Conservation (phyloP, 2,888 invertebrate genomes). For the Lycia hirtaria region DNA sequence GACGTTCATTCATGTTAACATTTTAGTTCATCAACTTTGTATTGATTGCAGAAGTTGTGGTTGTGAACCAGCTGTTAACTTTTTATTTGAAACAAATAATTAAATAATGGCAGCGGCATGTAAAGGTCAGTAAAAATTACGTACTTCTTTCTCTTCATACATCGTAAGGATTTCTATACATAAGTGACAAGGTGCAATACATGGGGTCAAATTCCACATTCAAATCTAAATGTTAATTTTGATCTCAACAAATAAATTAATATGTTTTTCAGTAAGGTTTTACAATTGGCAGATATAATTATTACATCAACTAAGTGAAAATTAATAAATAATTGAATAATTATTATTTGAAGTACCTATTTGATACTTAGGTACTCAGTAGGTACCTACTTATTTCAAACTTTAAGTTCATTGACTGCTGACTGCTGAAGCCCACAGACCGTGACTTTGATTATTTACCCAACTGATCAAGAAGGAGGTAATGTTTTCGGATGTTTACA, state of each 20-base stretch:
- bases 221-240: background rate
- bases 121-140: slow-evolving; percentile 62
- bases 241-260: background rate
- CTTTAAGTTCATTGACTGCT: background rate
- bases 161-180: too few species aligned
- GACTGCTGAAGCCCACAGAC: too few species aligned
- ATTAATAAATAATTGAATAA: too few species aligned
- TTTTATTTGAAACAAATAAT: slow-evolving; percentile 5
- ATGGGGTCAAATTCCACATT: slow-evolving; percentile 55
- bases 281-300: too few species aligned
- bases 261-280: too few species aligned
- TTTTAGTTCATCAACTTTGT: slow-evolving; percentile 45
- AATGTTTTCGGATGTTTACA: too few species aligned
- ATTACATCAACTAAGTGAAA: too few species aligned
- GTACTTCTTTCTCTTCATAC: background rate
- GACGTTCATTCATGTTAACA: slow-evolving; percentile 10
- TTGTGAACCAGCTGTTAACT: slow-evolving; percentile 23
- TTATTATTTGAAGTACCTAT: too few species aligned
- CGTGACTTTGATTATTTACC: too few species aligned
- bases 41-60: slow-evolving; percentile 32
- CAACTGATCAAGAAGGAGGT: too few species aligned
- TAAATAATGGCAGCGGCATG: slow-evolving; percentile 70
- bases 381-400: too few species aligned
- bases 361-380: too few species aligned
- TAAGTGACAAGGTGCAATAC: background rate